These are phyloP conservation scores for Smithornis capensis DNA, from an alignment of 2,113 vertebrate species.

Conservation along the genomic window DNA sequence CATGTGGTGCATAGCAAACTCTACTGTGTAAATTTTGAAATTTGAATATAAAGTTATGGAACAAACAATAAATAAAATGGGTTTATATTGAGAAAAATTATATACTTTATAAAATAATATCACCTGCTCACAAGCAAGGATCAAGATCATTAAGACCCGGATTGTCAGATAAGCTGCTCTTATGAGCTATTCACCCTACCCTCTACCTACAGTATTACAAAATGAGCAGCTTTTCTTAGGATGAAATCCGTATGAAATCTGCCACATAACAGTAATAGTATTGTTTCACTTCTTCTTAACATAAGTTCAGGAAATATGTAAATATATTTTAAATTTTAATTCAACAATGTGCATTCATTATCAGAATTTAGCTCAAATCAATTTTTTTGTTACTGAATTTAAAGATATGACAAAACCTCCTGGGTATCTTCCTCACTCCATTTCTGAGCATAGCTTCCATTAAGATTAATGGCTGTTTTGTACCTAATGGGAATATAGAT, in stretches of 20 bases:
- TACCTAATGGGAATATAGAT: slow-evolving; percentile 62
- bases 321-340: slow-evolving; percentile 58
- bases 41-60: not conserved
- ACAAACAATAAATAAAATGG: not conserved
- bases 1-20: not conserved
- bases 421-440: slow-evolving; percentile 31
- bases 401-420: slow-evolving; percentile 37
- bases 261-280: not conserved
- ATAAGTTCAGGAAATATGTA: slow-evolving; percentile 27
- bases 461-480: slow-evolving; percentile 51
- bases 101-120: not conserved
- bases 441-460: slow-evolving; percentile 44
- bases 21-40: not conserved
- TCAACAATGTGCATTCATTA: slow-evolving; percentile 47
- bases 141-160: not conserved
- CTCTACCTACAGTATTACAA: not conserved
- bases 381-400: slow-evolving; percentile 51
- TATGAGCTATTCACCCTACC: not conserved
- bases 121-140: not conserved
- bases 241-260: not conserved
- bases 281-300: slow-evolving; percentile 41
- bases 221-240: not conserved
- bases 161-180: not conserved
- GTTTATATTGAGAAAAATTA: not conserved
- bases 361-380: slow-evolving; percentile 29